Conservation (phyloP, 2,888 invertebrate species). For the Nymphalis c-album region DNA sequence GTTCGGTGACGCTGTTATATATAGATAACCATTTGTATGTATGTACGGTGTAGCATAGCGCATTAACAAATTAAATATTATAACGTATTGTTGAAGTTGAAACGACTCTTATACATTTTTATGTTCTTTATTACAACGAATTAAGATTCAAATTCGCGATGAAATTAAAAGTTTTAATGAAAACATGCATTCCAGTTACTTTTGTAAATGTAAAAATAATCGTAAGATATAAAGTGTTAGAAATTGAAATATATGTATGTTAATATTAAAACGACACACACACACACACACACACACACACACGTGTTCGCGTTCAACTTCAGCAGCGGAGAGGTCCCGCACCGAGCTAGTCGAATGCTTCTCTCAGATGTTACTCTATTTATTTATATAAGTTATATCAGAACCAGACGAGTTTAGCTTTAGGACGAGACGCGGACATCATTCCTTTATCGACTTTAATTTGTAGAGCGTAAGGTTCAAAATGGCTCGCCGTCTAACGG, state of each 20-base stretch:
- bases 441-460: constrained; percentile 1
- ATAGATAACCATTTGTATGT: constrained; percentile 45
- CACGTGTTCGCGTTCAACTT: constrained; percentile 7
- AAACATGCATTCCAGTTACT: neutral
- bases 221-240: neutral
- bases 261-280: too few relatives aligned
- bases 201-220: neutral
- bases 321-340: constrained; percentile 3
- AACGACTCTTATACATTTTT: constrained; percentile 8
- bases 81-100: constrained; percentile 50
- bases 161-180: too few relatives aligned
- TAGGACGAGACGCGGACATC: neutral
- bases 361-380: constrained; percentile 15
- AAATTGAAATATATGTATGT: neutral
- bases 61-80: constrained; percentile 22
- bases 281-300: too few relatives aligned
- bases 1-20: constrained; percentile 22
- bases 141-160: too few relatives aligned
- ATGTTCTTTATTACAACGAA: too few relatives aligned
- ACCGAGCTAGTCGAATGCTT: constrained; percentile 22
- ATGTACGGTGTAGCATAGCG: constrained; percentile 57
- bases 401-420: constrained; percentile 1
- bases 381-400: constrained; percentile 12
- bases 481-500: too few relatives aligned
- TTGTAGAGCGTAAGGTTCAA: too few relatives aligned